A percentile compares a stretch with the other conserved stretches of the same genome.
Evolutionary conservation across 2,888 invertebrate species (phyloP).

Genomic region (Nebria salina): DNA sequence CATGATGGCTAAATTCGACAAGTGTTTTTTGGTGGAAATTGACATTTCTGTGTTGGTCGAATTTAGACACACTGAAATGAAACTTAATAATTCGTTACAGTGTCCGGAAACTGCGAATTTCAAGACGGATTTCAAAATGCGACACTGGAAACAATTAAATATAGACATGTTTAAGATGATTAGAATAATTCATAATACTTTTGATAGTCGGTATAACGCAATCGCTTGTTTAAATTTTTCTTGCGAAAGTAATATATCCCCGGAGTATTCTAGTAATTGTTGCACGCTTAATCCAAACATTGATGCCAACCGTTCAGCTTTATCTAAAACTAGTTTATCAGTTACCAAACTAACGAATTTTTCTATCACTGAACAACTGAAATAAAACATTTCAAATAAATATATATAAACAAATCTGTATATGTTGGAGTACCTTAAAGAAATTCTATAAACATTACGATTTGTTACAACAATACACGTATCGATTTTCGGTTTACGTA

Average conservation of each 20-base stretch:
- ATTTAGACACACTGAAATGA: slow-evolving; percentile 67
- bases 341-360: slow-evolving; percentile 69
- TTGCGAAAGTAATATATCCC: slow-evolving; percentile 80
- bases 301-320: slow-evolving; percentile 68
- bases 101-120: slow-evolving; percentile 72
- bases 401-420: not conserved
- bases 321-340: slow-evolving; percentile 65
- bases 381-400: slow-evolving; percentile 38
- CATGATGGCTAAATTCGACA: slow-evolving; percentile 73
- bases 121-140: slow-evolving; percentile 60
- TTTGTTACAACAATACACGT: slow-evolving; percentile 71
- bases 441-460: slow-evolving; percentile 69
- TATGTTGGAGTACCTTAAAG: slow-evolving; percentile 62
- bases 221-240: slow-evolving; percentile 81
- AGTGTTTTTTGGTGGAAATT: slow-evolving; percentile 70
- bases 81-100: slow-evolving; percentile 69
- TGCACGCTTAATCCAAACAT: slow-evolving; percentile 72
- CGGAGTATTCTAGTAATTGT: slow-evolving; percentile 79
- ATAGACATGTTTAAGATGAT: not conserved
- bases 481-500: slow-evolving; percentile 64
- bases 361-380: slow-evolving; percentile 62
- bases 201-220: slow-evolving; percentile 81
- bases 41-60: slow-evolving; percentile 68
- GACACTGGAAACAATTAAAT: slow-evolving; percentile 60
- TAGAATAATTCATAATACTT: slow-evolving; percentile 62